Evolutionary conservation across 2,888 invertebrate species (phyloP), one percentile per base, ranked within the genome.

Genomic region (Archaeoteleia sp.): DNA sequence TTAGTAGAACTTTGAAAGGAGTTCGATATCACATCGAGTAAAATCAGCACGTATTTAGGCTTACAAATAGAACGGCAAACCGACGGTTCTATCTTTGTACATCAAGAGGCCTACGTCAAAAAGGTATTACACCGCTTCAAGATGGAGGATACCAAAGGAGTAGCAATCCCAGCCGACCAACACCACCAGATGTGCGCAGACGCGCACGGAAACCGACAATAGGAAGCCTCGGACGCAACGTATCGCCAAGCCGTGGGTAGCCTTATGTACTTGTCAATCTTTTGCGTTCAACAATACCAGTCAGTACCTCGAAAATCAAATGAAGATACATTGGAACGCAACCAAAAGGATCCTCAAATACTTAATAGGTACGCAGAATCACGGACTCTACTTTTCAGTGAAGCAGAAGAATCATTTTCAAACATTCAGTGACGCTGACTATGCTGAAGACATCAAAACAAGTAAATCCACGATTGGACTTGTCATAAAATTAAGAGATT

Each of bases 91-190:
- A 65, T 70, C 1, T 57, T 68, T 10, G 23, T 62, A 0, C 53
- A 60, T 32, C 70, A 70, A 43, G 23, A 32, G 2, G 14, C 43
- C 7, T 70, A 69, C 20, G 39, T 48, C 2, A 40, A 42, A 7
- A 49, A 32, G 10, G 15, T 71, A 4, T 23, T 61, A 10, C 34
- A 60, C 0, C 45, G 54, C 10, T 67, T 60, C 25, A 51, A 58
- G 2, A 70, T 75, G 66, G 39, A 51, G 51, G 48, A 74, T 30
- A 57, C 63, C 7, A n/a, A n/a, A n/a, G n/a, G n/a, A n/a, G n/a
- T n/a, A n/a, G n/a, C n/a, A n/a, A n/a, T n/a, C n/a, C n/a, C n/a
- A n/a, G n/a, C n/a, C n/a, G n/a, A n/a, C n/a, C n/a, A n/a, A n/a
- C n/a, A n/a, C n/a, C n/a, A n/a, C n/a, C n/a, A n/a, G n/a, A n/a